Evolutionary conservation across 2,797 vertebrate genomes (phyloP), one percentile per base, ranked within the genome.

Genomic region (Parotocinclus haroldoi): DNA sequence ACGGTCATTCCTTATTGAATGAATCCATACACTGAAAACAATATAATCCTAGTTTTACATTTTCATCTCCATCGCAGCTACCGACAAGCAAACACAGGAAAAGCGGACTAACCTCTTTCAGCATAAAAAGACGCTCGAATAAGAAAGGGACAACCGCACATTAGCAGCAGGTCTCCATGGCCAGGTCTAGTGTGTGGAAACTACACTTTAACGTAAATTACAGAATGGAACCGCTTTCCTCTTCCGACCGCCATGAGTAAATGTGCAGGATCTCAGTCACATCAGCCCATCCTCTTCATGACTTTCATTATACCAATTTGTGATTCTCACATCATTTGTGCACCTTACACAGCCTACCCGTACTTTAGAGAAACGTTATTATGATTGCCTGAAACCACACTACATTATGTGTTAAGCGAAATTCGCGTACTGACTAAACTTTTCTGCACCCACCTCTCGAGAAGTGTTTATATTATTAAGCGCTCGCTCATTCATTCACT

Each of bases 51-150:
- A 27, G n/a, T n/a, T n/a, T n/a, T n/a, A n/a, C n/a, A n/a, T n/a
- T n/a, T n/a, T n/a, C n/a, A n/a, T n/a, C n/a, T n/a, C n/a, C n/a
- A n/a, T n/a, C n/a, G n/a, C 27, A 27, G 27, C 27, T 27, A 27
- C 27, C 27, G 27, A 27, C 27, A 27, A 2, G 5, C 27, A 27
- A 27, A 27, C 27, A 27, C 27, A 27, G 2, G 27, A 27, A 5
- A 27, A 27, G 57, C 19, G 10, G 56, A 84, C 79, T 84, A 78
- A 90, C 89, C 88, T 91, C 86, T 66, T 90, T 89, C 18, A 91
- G 85, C 78, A n/a, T n/a, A 91, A 84, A 76, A 91, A 88, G 80
- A 87, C 84, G 84, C 88, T 88, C 45, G 86, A 91, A 79, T 89
- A 90, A 73, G 80, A 90, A 76, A 88, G 82, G 81, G 88, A 90